Evolutionary conservation across 2,797 vertebrate species (phyloP).

Genomic region (Ceryle rudis): DNA sequence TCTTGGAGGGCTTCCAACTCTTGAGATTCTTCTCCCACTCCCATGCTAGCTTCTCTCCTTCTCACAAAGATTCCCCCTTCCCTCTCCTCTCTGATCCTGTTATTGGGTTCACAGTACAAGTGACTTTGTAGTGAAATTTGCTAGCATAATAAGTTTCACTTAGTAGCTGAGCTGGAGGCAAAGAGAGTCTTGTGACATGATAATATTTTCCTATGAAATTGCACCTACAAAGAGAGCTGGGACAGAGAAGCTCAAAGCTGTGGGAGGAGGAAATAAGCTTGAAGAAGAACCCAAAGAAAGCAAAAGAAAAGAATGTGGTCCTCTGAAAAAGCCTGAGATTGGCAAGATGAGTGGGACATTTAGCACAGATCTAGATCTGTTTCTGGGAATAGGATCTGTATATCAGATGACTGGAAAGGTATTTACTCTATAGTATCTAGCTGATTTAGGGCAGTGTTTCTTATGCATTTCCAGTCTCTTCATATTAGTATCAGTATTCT

Average conservation of each 20-base stretch:
- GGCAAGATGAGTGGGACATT: background rate
- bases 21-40: background rate
- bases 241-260: constrained; percentile 2
- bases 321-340: background rate
- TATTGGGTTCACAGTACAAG: constrained; percentile 1
- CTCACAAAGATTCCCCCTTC: background rate
- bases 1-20: constrained; percentile 30
- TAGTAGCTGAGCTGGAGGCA: constrained; percentile 47
- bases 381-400: background rate
- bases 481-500: constrained; percentile 18
- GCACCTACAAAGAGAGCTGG: constrained; percentile 30
- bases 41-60: background rate
- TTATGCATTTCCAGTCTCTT: background rate
- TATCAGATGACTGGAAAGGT: background rate
- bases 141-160: constrained; percentile 44
- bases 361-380: background rate
- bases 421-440: background rate
- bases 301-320: background rate
- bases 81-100: constrained; percentile 3
- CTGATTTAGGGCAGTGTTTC: background rate
- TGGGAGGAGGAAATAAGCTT: background rate
- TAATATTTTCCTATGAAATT: constrained; percentile 64
- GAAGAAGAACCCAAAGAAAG: background rate
- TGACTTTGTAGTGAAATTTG: constrained; percentile 62
- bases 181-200: constrained; percentile 36